A percentile compares a stretch with the other conserved stretches of the same genome.
Conservation (phyloP, 2,888 invertebrate genomes). For the Lysandra bellargus region DNA sequence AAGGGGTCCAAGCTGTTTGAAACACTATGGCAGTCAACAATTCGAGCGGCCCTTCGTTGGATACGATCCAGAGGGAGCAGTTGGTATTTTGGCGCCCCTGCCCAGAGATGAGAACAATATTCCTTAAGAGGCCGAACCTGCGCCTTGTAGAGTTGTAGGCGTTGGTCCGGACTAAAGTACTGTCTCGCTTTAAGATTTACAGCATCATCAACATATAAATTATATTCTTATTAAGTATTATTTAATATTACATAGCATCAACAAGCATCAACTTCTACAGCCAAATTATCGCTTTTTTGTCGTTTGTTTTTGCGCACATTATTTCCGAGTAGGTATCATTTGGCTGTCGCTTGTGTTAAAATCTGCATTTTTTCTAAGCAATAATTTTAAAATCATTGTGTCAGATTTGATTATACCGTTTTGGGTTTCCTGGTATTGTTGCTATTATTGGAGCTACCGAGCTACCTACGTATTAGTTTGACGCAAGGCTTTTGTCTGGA, state of each 20-base stretch:
- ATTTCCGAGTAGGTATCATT: neutral
- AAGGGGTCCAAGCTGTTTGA: no score
- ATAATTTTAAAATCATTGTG: neutral
- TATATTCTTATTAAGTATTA: neutral
- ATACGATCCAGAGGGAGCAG: no score
- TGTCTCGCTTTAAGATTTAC: no score
- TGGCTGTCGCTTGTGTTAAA: neutral
- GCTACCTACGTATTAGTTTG: neutral
- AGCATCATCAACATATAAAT: no score
- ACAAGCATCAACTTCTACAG: neutral
- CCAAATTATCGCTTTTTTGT: neutral
- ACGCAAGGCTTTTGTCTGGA: neutral
- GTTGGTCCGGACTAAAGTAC: no score
- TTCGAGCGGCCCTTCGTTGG: no score
- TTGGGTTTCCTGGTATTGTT: neutral
- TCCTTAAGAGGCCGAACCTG: no score
- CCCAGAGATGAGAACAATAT: no score
- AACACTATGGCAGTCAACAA: no score
- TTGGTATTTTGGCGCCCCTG: no score
- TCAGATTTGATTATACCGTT: conserved; percentile 2
- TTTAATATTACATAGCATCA: neutral
- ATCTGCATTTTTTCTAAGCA: neutral
- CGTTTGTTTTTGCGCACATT: neutral
- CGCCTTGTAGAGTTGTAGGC: no score
- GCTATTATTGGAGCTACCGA: neutral